These are phyloP conservation scores for Aurelia aurita complex sp. Pacific DNA, from an alignment of 30 jellyfish, hydroid and myxozoan genomes.

Conservation along the genomic window DNA sequence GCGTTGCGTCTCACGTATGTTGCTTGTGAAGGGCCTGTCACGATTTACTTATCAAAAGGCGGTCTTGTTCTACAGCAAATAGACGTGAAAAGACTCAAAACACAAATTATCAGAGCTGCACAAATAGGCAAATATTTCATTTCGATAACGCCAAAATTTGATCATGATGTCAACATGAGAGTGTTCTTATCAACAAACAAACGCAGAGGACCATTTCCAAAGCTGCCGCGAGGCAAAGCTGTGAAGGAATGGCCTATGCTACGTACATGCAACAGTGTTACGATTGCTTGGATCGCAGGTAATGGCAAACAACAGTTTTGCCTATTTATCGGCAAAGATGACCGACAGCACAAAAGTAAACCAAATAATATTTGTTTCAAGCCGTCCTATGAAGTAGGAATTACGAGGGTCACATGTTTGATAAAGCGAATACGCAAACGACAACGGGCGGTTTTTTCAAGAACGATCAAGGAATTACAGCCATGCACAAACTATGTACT, in stretches of 20 bases:
- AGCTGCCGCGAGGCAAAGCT: slow-evolving; percentile 45
- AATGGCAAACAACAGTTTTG: slow-evolving; percentile 65
- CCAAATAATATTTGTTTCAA: slow-evolving; percentile 32
- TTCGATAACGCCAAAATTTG: slow-evolving; percentile 21
- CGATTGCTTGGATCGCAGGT: slow-evolving; percentile 64
- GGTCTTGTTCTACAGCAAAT: slow-evolving; percentile 14
- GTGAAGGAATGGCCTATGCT: slow-evolving; percentile 69
- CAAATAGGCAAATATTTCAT: slow-evolving; percentile 32
- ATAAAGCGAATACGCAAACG: slow-evolving; percentile 47
- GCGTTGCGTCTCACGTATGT: slow-evolving; percentile 22
- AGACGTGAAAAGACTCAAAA: slow-evolving; percentile 22
- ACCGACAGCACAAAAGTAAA: not conserved
- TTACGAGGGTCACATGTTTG: slow-evolving; percentile 22
- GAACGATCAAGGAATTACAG: slow-evolving; percentile 48
- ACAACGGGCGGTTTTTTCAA: slow-evolving; percentile 35
- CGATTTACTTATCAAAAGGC: slow-evolving; percentile 9
- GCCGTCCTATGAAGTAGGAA: slow-evolving; percentile 23
- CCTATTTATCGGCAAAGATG: slow-evolving; percentile 37
- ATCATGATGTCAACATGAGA: slow-evolving; percentile 7
- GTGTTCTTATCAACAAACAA: slow-evolving; percentile 17
- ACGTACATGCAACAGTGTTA: slow-evolving; percentile 60
- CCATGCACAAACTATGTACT: slow-evolving; percentile 52
- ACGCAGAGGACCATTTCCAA: slow-evolving; percentile 61
- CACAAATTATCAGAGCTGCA: slow-evolving; percentile 36
- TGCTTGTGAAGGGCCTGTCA: slow-evolving; percentile 61